Conservation (phyloP, 2,888 invertebrate species). For the Cephus nigrinus region DNA sequence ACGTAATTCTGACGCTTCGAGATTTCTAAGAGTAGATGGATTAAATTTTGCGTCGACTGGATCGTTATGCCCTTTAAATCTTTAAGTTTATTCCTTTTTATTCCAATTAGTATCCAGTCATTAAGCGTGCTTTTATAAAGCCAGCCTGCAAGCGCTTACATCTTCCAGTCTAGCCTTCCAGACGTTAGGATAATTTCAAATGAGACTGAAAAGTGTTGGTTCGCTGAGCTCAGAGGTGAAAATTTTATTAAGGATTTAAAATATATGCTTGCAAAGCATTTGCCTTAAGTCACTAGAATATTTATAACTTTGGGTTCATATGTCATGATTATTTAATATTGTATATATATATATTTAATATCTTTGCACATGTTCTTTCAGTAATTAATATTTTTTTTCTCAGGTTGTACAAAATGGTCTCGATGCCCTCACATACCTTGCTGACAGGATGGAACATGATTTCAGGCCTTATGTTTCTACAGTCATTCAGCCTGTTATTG, state of each 20-base stretch:
- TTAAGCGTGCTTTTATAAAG: not conserved
- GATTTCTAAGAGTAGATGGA: not conserved
- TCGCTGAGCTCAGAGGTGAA: not conserved
- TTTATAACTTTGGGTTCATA: not conserved
- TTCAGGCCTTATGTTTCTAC: conserved; percentile 88
- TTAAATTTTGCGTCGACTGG: not conserved
- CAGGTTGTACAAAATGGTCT: conserved; percentile 93
- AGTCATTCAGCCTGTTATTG: conserved; percentile 84
- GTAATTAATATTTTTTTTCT: conserved; percentile 41
- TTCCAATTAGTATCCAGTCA: not conserved
- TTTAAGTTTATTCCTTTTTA: not conserved
- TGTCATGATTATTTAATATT: not conserved
- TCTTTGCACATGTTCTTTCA: not conserved
- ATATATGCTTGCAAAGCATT: not conserved
- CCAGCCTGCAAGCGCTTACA: not conserved
- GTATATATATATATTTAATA: not conserved
- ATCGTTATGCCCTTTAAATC: not conserved
- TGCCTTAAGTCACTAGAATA: not conserved
- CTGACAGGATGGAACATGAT: conserved; percentile 87
- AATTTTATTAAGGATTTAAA: not conserved
- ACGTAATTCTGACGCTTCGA: not conserved
- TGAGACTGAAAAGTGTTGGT: not conserved
- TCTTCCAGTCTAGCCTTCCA: not conserved
- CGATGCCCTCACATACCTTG: conserved; percentile 86
- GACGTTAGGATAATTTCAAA: not conserved